A percentile compares a stretch with the other conserved stretches of the same genome.
These are phyloP conservation scores for Antheraea mylitta DNA, from an alignment of 1,140 invertebrate species.

Conservation along the genomic window DNA sequence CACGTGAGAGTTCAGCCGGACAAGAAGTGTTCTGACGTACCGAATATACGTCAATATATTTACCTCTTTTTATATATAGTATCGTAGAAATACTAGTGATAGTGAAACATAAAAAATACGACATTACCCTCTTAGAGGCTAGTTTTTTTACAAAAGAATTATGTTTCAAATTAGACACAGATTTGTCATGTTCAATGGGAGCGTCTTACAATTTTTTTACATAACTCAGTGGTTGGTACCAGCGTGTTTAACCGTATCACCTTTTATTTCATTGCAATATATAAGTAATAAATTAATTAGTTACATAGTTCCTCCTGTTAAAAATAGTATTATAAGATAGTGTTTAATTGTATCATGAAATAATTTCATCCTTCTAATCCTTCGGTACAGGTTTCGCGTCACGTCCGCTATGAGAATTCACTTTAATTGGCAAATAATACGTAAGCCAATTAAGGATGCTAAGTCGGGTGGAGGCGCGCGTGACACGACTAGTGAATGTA, in stretches of 20 bases:
- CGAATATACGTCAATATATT: background rate
- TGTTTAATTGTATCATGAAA: background rate
- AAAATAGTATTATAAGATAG: background rate
- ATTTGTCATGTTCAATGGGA: constrained; percentile 50
- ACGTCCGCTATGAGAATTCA: constrained; percentile 76
- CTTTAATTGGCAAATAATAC: constrained; percentile 80
- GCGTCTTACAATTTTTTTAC: constrained; percentile 19
- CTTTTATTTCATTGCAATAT: background rate
- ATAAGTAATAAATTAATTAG: background rate
- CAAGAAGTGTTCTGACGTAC: background rate
- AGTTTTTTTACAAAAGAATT: background rate
- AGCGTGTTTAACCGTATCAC: background rate
- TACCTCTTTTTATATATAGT: background rate
- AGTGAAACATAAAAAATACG: background rate
- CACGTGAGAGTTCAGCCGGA: constrained; percentile 3
- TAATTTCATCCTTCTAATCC: constrained; percentile 3
- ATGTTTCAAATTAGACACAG: background rate
- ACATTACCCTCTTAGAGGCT: background rate
- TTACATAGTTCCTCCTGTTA: background rate
- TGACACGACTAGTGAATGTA: constrained; percentile 70
- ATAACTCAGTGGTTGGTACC: background rate
- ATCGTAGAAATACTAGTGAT: background rate
- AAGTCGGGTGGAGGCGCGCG: constrained; percentile 73
- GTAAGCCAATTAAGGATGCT: constrained; percentile 78
- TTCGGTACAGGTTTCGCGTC: constrained; percentile 65